A percentile compares a stretch with the other conserved stretches of the same genome.
Conservation (phyloP, 2,113 vertebrate genomes). For the Nycticorax nycticorax region DNA sequence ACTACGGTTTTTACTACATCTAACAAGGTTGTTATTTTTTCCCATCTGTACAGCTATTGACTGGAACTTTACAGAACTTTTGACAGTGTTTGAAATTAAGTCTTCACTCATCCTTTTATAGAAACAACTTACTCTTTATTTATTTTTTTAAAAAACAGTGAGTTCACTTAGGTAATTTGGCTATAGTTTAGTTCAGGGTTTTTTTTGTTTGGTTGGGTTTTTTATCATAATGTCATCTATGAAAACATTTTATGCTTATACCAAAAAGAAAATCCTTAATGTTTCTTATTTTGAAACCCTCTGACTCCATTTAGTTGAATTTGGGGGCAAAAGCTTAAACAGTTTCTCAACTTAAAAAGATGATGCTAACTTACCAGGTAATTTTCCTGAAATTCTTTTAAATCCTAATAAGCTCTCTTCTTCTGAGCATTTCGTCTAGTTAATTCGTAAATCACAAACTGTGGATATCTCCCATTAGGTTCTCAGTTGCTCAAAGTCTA, state of each 20-base stretch:
- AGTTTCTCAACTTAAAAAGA: not conserved
- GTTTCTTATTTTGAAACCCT: not conserved
- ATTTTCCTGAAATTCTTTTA: not conserved
- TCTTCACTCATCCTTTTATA: not conserved
- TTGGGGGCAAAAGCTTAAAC: not conserved
- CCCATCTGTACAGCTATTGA: not conserved
- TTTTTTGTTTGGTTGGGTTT: not conserved
- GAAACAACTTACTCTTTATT: not conserved
- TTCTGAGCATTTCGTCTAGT: not conserved
- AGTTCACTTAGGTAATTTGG: not conserved
- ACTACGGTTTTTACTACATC: not conserved
- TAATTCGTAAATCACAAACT: conserved; percentile 1
- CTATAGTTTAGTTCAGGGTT: not conserved
- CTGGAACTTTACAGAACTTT: not conserved
- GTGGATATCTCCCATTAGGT: not conserved
- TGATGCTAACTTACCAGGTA: not conserved
- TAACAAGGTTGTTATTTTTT: not conserved
- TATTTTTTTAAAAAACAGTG: not conserved
- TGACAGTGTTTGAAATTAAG: not conserved
- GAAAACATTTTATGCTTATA: not conserved
- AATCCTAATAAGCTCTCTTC: not conserved
- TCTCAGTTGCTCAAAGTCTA: conserved; percentile 26
- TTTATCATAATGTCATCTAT: not conserved
- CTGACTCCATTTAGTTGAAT: not conserved
- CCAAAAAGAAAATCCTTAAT: not conserved